Conservation (phyloP, 1,140 invertebrate genomes). For the Pseudomyrmex flavicornis region DNA sequence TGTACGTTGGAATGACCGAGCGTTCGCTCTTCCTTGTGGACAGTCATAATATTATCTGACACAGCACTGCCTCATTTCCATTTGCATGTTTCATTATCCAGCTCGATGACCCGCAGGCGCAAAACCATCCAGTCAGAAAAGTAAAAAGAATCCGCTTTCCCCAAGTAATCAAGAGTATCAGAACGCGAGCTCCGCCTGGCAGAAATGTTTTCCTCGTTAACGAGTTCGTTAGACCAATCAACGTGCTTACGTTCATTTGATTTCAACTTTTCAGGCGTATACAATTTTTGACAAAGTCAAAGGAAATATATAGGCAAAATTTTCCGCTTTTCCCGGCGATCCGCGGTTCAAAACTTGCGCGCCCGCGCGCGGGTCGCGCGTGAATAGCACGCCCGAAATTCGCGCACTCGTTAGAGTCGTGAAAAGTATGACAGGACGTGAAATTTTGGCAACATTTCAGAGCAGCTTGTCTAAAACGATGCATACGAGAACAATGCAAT, state of each 20-base stretch:
- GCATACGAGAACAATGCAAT: conserved; percentile 55
- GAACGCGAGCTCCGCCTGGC: conserved; percentile 21
- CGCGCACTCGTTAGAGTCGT: conserved; percentile 48
- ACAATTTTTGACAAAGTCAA: conserved; percentile 60
- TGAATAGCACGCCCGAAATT: conserved; percentile 34
- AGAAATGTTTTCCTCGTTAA: conserved; percentile 65
- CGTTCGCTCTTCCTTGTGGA: conserved; percentile 74
- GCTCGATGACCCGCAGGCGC: conserved; percentile 72
- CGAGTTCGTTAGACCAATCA: conserved; percentile 66
- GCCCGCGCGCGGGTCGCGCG: conserved; percentile 8
- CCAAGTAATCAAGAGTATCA: conserved; percentile 68
- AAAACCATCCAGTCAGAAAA: conserved; percentile 62
- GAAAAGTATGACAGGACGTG: conserved; percentile 58
- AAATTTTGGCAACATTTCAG: conserved; percentile 55
- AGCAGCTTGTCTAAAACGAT: conserved; percentile 54
- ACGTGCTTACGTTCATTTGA: conserved; percentile 60
- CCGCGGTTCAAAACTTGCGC: conserved; percentile 16
- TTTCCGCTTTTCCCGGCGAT: not conserved
- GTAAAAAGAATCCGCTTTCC: conserved; percentile 67
- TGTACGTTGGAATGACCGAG: conserved; percentile 62
- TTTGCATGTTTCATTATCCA: conserved; percentile 79
- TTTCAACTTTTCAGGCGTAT: conserved; percentile 44
- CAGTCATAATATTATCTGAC: conserved; percentile 79
- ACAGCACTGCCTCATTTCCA: conserved; percentile 77
- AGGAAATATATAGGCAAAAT: conserved; percentile 31